phyloP scores from a whole-genome alignment of 2,888 invertebrate species.

The Danaus chrysippus region DNA sequence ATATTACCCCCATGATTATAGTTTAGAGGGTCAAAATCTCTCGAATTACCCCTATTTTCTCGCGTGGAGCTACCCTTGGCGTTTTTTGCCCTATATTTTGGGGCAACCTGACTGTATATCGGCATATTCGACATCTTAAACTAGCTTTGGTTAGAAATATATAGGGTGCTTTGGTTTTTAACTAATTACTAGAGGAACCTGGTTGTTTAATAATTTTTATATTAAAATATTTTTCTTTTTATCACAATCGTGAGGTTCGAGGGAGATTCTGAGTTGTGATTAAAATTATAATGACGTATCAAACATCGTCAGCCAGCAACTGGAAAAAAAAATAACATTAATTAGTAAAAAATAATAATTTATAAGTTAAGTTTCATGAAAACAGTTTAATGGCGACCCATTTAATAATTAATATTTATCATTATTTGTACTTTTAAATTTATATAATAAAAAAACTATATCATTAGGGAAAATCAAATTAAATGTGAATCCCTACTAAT shows the following conservation, averaged over 20 bases:
- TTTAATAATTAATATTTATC: too few species aligned
- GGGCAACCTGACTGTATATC: conserved; percentile 74
- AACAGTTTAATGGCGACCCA: too few species aligned
- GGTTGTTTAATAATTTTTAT: conserved; percentile 36
- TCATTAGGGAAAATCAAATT: too few species aligned
- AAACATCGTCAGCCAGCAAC: conserved; percentile 14
- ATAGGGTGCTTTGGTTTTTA: conserved; percentile 58
- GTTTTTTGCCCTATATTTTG: conserved; percentile 56
- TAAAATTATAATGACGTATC: conserved; percentile 15
- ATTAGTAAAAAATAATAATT: not conserved
- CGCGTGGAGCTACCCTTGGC: conserved; percentile 42
- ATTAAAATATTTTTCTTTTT: conserved; percentile 42
- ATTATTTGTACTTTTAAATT: too few species aligned
- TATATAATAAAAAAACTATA: too few species aligned
- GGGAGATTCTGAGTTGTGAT: conserved; percentile 37
- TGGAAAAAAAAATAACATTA: conserved; percentile 24
- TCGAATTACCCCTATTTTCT: conserved; percentile 45
- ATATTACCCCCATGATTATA: conserved; percentile 78
- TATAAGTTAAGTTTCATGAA: too few species aligned
- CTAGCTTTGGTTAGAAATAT: conserved; percentile 64
- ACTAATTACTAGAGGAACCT: conserved; percentile 71
- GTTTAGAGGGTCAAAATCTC: conserved; percentile 83
- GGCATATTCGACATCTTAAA: conserved; percentile 73
- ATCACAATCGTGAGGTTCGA: conserved; percentile 46
- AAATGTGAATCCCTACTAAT: too few species aligned